These are phyloP conservation scores for Cyrtonyx montezumae DNA, from an alignment of 2,113 vertebrate species.

Conservation along the genomic window DNA sequence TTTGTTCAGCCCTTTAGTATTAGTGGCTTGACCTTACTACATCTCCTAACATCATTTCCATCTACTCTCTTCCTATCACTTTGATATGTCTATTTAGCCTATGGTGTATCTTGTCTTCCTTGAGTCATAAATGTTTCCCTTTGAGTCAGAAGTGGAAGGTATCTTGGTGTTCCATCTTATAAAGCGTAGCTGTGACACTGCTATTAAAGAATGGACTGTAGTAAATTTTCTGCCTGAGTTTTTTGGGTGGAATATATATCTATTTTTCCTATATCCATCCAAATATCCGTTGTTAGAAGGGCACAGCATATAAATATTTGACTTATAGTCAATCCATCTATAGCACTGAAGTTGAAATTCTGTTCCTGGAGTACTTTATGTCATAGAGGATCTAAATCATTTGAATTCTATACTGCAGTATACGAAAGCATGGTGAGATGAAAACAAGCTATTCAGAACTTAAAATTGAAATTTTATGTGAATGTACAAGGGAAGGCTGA, in stretches of 20 bases:
- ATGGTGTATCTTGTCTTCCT: constrained; percentile 16
- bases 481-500: background rate
- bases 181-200: constrained; percentile 37
- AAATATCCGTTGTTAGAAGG: constrained; percentile 47
- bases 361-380: constrained; percentile 8
- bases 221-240: constrained; percentile 45
- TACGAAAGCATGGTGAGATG: background rate
- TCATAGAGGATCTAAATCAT: background rate
- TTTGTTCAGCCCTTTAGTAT: background rate
- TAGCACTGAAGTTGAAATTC: constrained; percentile 44
- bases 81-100: constrained; percentile 43
- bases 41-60: constrained; percentile 51
- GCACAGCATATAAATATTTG: constrained; percentile 53
- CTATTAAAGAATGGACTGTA: constrained; percentile 37
- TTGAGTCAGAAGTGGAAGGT: constrained; percentile 20
- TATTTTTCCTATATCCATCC: constrained; percentile 11
- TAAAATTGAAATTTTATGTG: background rate
- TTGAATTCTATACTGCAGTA: background rate
- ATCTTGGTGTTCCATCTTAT: constrained; percentile 48
- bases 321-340: constrained; percentile 39
- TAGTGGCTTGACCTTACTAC: constrained; percentile 55
- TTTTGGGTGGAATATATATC: constrained; percentile 41
- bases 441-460: background rate
- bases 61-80: constrained; percentile 51
- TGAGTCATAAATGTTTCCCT: constrained; percentile 61